A percentile compares a stretch with the other conserved stretches of the same genome.
phyloP scores from a whole-genome alignment of 2,113 vertebrate species.

The Oxygymnocypris stewartii region DNA sequence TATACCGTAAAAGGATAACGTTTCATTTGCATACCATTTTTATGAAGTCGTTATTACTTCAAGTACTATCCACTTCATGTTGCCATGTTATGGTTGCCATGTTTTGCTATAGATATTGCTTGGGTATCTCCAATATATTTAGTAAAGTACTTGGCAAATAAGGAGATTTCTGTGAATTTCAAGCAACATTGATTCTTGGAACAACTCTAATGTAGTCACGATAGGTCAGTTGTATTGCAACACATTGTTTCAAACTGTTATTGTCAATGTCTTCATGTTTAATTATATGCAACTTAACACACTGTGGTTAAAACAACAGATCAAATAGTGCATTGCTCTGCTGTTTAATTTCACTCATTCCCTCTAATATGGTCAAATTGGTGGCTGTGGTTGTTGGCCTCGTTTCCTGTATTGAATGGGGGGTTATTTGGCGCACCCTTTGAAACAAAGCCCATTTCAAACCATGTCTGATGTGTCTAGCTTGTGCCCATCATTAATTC shows the following conservation, averaged over 20 bases:
- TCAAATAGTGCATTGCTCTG: too few species aligned
- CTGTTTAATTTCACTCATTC: neutral
- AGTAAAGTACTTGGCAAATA: neutral
- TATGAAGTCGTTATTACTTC: neutral
- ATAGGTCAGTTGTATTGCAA: neutral
- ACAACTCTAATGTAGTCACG: neutral
- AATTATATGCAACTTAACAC: neutral
- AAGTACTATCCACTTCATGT: neutral
- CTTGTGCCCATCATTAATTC: constrained; percentile 56
- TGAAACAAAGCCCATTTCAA: constrained; percentile 23
- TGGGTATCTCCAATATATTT: neutral
- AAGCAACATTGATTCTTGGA: neutral
- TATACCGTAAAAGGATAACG: too few species aligned
- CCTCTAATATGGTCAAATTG: neutral
- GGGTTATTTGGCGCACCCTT: neutral
- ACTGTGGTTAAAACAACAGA: neutral
- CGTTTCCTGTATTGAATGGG: neutral
- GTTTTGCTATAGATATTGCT: neutral
- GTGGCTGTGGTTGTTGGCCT: neutral
- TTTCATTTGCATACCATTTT: neutral
- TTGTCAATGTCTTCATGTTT: neutral
- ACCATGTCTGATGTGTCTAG: neutral
- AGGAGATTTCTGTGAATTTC: neutral
- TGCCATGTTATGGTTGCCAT: neutral
- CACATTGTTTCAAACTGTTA: neutral